A percentile compares a stretch with the other conserved stretches of the same genome.
phyloP scores from a whole-genome alignment of 2,797 vertebrate species.

The Mus caroli region DNA sequence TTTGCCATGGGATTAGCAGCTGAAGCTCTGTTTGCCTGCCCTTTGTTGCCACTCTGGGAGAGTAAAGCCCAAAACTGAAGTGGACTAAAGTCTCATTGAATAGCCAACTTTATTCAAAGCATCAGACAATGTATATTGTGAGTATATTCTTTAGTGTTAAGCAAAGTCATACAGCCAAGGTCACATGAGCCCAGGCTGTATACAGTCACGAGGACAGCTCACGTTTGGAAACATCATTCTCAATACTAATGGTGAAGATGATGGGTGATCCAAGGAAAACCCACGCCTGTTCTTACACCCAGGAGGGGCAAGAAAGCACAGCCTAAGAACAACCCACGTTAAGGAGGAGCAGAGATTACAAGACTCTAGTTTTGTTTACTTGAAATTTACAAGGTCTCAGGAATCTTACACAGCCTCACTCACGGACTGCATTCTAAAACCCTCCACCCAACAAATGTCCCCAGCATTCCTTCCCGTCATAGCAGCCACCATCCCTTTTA shows the following conservation, averaged over 20 bases:
- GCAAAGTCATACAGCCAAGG: background rate
- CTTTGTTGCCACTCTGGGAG: background rate
- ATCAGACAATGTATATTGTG: background rate
- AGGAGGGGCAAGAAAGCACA: background rate
- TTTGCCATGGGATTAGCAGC: rapidly evolving
- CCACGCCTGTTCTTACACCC: background rate
- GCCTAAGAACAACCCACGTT: background rate
- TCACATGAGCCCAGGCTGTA: background rate
- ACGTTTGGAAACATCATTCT: background rate
- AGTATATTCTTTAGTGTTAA: background rate
- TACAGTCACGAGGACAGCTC: background rate
- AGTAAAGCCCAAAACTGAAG: background rate
- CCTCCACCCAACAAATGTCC: background rate
- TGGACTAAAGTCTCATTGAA: background rate
- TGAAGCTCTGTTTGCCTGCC: background rate
- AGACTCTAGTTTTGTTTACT: background rate
- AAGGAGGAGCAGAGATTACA: background rate
- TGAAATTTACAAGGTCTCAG: background rate
- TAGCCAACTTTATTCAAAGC: background rate
- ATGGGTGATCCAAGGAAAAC: background rate
- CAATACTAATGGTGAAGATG: background rate
- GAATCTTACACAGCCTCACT: background rate
- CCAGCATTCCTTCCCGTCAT: background rate
- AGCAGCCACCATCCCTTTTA: background rate
- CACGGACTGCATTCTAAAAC: background rate